These are phyloP conservation scores for Drosophila pandora DNA, from an alignment of 1,140 invertebrate genomes.

Conservation along the genomic window DNA sequence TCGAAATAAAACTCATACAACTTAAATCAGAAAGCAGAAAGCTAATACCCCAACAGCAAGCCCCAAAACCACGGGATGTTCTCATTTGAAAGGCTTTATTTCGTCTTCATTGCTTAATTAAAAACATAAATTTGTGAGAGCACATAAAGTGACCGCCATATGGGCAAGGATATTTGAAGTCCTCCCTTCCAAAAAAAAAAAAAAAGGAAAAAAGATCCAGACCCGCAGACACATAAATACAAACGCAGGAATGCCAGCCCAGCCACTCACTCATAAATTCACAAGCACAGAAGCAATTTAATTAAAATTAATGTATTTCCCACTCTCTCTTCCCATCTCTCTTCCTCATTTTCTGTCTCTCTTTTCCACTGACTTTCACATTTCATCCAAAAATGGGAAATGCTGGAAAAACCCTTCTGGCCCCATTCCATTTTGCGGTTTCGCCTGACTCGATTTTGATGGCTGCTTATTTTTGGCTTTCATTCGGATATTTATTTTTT, in stretches of 20 bases:
- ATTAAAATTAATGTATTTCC: constrained; percentile 81
- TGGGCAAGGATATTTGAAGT: constrained; percentile 40
- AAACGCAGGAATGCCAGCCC: constrained; percentile 33
- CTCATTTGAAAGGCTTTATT: constrained; percentile 41
- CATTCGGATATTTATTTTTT: constrained; percentile 9
- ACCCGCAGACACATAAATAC: constrained; percentile 18
- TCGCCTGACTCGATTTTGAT: constrained; percentile 52
- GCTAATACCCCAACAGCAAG: neutral
- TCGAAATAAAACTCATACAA: too few relatives aligned
- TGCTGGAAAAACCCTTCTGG: constrained; percentile 21
- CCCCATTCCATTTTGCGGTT: constrained; percentile 42
- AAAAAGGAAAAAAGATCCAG: constrained; percentile 3
- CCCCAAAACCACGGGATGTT: constrained; percentile 13
- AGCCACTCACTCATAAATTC: constrained; percentile 57
- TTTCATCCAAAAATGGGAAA: constrained; percentile 15
- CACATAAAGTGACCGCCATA: constrained; percentile 50
- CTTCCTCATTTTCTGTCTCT: neutral
- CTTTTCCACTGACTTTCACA: neutral
- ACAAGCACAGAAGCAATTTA: constrained; percentile 72
- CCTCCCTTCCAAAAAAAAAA: constrained; percentile 24
- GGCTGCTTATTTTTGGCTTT: constrained; percentile 42
- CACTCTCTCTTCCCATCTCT: constrained; percentile 18
- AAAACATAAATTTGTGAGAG: constrained; percentile 57
- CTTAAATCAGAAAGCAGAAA: neutral
- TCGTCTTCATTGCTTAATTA: constrained; percentile 58